Base-by-base conservation (phyloP, 2,888 invertebrate genomes). In the Eilema griseolum region DNA sequence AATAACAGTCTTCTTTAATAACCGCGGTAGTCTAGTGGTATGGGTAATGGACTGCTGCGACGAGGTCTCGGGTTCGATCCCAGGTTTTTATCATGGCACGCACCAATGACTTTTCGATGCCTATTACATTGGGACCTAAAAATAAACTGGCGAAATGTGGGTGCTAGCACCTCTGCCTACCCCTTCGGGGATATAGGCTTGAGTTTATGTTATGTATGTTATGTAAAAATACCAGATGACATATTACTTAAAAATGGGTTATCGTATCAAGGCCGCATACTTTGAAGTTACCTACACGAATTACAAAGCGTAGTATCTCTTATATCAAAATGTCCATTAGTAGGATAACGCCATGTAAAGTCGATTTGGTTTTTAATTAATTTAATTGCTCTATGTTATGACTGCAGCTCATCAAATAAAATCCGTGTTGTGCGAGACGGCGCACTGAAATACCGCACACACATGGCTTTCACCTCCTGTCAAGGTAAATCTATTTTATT, bases 381-480 rank as follows among this genome's bases (percentile, higher is more conserved):
- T 72, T 74, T 67, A 73, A 75, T 72, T 80, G 23, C 61, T 66
- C 70, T 73, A 70, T 69, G 74, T 60, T 61, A 24, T 46, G 81
- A 89, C 86, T 86, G 78, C 88, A 88, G 78, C 79, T 85, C 88
- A 88, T 89, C 88, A 83, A 75, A 76, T 71, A 76, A 80, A 82
- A 83, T 84, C 81, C 82, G 80, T 84, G 85, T 82, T 81, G 81
- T 83, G 78, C 75, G 80, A 80, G 80, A 86, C 80, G 73, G 67
- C 81, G 72, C 81, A 80, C 82, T 79, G 78, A 81, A 78, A 78
- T 77, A 77, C 76, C 76, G 69, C 69, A 67, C 74, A 68, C 71
- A 70, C 76, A 69, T 67, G 81, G 82, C 84, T 86, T 85, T 87
- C 84, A 83, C 84, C 80, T 76, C 71, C 70, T 71, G 67, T 71